Percentiles rank a stretch among this genome's conserved stretches.
These are phyloP conservation scores for rat (Rattus norvegicus) DNA, from an alignment of 2,113 vertebrate species.

Conservation along the genomic window DNA sequence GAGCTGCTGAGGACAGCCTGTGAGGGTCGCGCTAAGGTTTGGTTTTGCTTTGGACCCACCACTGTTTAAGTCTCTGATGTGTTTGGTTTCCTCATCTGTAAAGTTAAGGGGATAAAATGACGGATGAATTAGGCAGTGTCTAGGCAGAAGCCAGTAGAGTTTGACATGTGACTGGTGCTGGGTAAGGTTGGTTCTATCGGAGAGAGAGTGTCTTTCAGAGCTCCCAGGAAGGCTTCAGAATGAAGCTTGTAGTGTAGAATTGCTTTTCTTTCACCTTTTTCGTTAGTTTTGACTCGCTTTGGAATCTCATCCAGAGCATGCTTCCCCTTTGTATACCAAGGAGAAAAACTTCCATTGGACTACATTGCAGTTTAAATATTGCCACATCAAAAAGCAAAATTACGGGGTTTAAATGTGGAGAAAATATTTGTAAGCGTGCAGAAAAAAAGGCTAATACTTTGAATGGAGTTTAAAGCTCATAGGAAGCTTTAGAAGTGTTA, in stretches of 20 bases:
- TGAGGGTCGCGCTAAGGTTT: background rate
- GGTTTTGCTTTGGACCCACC: background rate
- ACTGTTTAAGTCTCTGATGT: background rate
- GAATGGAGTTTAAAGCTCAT: background rate
- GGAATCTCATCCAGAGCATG: slow-evolving; percentile 28
- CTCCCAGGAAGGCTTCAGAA: background rate
- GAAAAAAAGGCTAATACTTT: slow-evolving; percentile 9
- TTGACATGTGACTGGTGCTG: background rate
- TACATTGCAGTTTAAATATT: slow-evolving; percentile 16
- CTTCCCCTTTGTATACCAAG: background rate
- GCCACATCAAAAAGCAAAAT: background rate
- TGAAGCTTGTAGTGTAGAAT: background rate
- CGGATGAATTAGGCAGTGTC: background rate
- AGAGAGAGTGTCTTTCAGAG: background rate
- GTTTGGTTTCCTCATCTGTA: slow-evolving; percentile 16
- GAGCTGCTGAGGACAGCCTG: slow-evolving; percentile 37
- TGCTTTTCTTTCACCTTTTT: background rate
- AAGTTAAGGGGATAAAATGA: slow-evolving; percentile 48
- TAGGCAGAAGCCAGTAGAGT: background rate
- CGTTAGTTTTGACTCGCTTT: slow-evolving; percentile 18
- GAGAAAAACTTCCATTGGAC: background rate
- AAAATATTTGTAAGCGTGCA: background rate
- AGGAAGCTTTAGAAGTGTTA: slow-evolving; percentile 10
- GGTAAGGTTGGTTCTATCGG: background rate
- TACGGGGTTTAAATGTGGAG: background rate